Conservation (phyloP, 2,888 invertebrate genomes). For the Fabriciana adippe region DNA sequence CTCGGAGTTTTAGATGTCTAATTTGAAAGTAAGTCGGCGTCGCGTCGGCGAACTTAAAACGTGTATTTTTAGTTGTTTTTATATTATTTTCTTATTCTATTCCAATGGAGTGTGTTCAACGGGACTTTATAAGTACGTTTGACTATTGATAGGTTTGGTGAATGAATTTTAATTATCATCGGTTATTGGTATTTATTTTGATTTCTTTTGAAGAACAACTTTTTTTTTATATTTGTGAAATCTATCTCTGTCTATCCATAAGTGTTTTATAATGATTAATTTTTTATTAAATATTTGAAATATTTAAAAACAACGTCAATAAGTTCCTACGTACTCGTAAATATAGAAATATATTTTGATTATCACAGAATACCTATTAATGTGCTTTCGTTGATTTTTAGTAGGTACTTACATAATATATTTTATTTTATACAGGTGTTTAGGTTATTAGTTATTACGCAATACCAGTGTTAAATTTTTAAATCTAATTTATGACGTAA, state of each 20-base stretch:
- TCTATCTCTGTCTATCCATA: not conserved
- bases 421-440: too few relatives aligned
- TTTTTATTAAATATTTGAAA: not conserved
- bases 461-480: too few relatives aligned
- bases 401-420: too few relatives aligned
- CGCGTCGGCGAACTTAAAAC: conserved; percentile 50
- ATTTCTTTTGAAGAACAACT: not conserved
- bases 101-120: conserved; percentile 22
- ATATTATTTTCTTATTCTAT: conserved; percentile 22
- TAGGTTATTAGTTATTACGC: too few relatives aligned
- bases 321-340: too few relatives aligned
- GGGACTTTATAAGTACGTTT: conserved; percentile 32
- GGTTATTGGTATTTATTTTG: not conserved
- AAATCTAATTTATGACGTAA: too few relatives aligned
- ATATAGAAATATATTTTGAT: not conserved
- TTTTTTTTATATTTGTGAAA: not conserved
- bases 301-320: not conserved
- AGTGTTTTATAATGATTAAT: not conserved
- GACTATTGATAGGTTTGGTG: conserved; percentile 13
- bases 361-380: not conserved
- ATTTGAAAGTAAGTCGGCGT: conserved; percentile 68
- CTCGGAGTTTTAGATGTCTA: conserved; percentile 61
- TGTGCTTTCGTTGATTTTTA: too few relatives aligned
- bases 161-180: not conserved
- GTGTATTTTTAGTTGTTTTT: conserved; percentile 44